Evolutionary conservation across 2,113 vertebrate genomes (phyloP).

Genomic region (Dolichotis patagonum): DNA sequence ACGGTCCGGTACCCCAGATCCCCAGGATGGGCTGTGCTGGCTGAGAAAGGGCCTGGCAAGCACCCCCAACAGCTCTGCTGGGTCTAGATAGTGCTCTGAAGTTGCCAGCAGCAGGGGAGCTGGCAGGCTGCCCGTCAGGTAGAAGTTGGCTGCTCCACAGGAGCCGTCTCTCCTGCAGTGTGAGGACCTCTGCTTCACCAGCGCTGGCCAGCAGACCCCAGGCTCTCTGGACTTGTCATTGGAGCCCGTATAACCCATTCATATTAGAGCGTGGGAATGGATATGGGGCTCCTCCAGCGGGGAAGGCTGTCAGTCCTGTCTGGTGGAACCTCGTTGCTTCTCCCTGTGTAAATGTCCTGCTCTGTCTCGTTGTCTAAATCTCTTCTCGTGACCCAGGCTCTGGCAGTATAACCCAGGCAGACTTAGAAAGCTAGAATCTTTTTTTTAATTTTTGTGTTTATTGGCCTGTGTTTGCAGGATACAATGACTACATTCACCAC

Average conservation of each 20-base stretch:
- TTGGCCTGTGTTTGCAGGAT: background rate
- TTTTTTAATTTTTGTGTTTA: background rate
- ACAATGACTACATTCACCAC: background rate
- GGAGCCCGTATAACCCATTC: background rate
- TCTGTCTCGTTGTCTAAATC: conserved; percentile 7
- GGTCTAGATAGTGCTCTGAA: background rate
- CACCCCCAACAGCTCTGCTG: background rate
- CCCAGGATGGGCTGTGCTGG: background rate
- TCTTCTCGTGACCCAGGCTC: background rate
- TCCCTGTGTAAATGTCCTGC: background rate
- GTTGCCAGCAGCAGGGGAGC: background rate
- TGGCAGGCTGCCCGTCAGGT: background rate
- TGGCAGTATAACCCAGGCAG: background rate
- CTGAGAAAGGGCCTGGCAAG: background rate
- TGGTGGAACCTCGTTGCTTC: background rate
- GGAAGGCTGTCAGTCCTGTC: background rate
- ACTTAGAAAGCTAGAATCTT: background rate
- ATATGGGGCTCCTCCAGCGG: background rate
- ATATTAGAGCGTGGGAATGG: background rate
- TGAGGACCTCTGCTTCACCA: background rate
- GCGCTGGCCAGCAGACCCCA: background rate
- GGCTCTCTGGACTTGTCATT: background rate
- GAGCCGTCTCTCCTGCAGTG: background rate
- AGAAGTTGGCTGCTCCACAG: background rate
- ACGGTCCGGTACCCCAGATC: background rate